Percentiles rank a stretch among this genome's conserved stretches.
Evolutionary conservation across 30 jellyfish, hydroid and myxozoan genomes (phyloP).

Genomic region (Hydractinia echinata): DNA sequence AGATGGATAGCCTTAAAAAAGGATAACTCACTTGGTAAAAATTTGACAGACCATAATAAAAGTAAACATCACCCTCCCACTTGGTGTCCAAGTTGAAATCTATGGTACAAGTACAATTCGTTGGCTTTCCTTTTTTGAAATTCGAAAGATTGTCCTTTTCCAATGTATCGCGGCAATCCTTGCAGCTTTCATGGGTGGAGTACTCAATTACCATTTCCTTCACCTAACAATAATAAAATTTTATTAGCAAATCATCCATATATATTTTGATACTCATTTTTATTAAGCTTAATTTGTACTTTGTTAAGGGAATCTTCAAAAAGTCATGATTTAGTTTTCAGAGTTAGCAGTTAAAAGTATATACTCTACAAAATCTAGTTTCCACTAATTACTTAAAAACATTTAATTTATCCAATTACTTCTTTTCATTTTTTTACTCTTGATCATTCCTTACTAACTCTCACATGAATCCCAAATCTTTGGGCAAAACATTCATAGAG

Average conservation of each 20-base stretch:
- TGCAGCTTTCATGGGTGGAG: slow-evolving; percentile 54
- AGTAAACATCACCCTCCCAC: slow-evolving; percentile 60
- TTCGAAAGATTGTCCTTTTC: neutral
- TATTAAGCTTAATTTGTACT: neutral
- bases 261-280: neutral
- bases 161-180: slow-evolving; percentile 14
- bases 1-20: neutral
- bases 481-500: too few relatives aligned
- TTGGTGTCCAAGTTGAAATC: slow-evolving; percentile 28
- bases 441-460: too few relatives aligned
- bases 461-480: too few relatives aligned
- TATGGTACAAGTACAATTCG: slow-evolving; percentile 44
- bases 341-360: too few relatives aligned
- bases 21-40: slow-evolving; percentile 67
- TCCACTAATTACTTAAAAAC: too few relatives aligned
- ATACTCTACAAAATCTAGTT: too few relatives aligned
- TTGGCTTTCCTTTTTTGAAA: neutral
- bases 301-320: too few relatives aligned
- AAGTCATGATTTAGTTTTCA: too few relatives aligned
- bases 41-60: slow-evolving; percentile 70
- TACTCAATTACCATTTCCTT: slow-evolving; percentile 56
- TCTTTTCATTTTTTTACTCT: too few relatives aligned
- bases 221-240: slow-evolving; percentile 29
- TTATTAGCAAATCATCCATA: too few relatives aligned
- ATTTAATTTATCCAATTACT: too few relatives aligned